Evolutionary conservation across 2,797 vertebrate species (phyloP).

Genomic region (Hemibagrus guttatus): DNA sequence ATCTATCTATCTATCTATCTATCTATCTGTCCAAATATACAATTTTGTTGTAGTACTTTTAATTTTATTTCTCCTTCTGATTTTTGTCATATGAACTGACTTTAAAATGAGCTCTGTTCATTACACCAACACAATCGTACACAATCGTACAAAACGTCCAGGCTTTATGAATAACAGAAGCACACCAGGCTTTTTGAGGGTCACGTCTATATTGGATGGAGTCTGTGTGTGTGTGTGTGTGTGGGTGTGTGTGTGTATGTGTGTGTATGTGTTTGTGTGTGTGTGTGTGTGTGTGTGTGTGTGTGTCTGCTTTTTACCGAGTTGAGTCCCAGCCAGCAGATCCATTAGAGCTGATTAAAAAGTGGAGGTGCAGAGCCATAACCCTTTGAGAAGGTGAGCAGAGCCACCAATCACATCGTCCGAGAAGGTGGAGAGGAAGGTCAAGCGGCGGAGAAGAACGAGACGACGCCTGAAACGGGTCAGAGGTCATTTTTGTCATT

Average conservation of each 20-base stretch:
- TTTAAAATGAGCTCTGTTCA: background rate
- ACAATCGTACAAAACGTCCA: slow-evolving; percentile 11
- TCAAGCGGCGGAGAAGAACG: background rate
- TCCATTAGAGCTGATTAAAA: slow-evolving; percentile 81
- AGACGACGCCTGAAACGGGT: background rate
- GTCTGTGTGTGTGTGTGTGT: slow-evolving; percentile 26
- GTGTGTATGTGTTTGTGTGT: slow-evolving; percentile 41
- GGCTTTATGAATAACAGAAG: background rate
- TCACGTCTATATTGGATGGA: slow-evolving; percentile 44
- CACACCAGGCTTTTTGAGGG: slow-evolving; percentile 16
- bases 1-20: too few relatives aligned
- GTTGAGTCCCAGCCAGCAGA: slow-evolving; percentile 74
- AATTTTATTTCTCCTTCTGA: too few relatives aligned
- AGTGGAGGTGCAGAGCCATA: slow-evolving; percentile 67
- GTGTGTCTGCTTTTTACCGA: slow-evolving; percentile 46
- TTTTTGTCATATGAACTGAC: background rate
- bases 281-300: slow-evolving; percentile 53
- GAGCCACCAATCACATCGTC: slow-evolving; percentile 50
- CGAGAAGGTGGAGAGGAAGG: slow-evolving; percentile 9
- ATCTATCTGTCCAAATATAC: background rate
- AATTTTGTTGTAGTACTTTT: background rate
- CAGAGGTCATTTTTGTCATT: slow-evolving; percentile 29
- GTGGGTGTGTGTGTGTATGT: slow-evolving; percentile 43
- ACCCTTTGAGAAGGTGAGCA: slow-evolving; percentile 72
- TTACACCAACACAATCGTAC: background rate